These are phyloP conservation scores for Trichopria drosophilae DNA, from an alignment of 2,888 invertebrate species.

Conservation along the genomic window DNA sequence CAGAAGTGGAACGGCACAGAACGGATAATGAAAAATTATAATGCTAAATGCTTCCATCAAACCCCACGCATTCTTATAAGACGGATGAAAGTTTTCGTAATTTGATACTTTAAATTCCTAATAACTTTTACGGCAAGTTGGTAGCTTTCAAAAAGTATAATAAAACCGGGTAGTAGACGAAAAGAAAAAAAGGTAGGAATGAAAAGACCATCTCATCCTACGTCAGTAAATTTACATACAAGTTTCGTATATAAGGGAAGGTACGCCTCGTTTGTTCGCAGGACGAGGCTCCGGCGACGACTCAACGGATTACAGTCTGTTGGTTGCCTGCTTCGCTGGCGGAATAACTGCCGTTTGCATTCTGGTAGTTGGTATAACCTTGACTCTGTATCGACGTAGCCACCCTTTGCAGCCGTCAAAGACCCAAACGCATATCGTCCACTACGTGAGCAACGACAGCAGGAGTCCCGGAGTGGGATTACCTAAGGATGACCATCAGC, in stretches of 20 bases:
- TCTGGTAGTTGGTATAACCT: slow-evolving; percentile 49
- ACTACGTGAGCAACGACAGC: slow-evolving; percentile 31
- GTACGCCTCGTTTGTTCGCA: slow-evolving; percentile 31
- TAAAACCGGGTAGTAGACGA: no score
- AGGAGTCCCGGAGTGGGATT: neutral
- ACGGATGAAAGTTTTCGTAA: no score
- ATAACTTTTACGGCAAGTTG: no score
- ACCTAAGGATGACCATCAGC: neutral
- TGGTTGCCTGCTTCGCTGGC: slow-evolving; percentile 53
- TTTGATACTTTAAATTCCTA: no score
- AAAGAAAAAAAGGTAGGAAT: no score
- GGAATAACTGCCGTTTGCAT: slow-evolving; percentile 52
- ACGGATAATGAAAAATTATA: no score
- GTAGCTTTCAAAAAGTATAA: no score
- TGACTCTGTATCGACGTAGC: slow-evolving; percentile 50
- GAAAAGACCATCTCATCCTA: no score
- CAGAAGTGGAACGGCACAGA: no score
- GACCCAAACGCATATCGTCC: slow-evolving; percentile 41
- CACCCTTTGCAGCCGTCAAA: slow-evolving; percentile 44
- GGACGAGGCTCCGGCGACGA: slow-evolving; percentile 49
- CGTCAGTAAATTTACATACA: no score
- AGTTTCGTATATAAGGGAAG: neutral
- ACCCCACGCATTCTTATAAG: no score
- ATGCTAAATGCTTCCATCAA: no score
- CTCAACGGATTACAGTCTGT: slow-evolving; percentile 48